Percentiles rank a stretch among this genome's conserved stretches.
phyloP scores from a whole-genome alignment of 2,113 vertebrate species.

The Upupa epops region DNA sequence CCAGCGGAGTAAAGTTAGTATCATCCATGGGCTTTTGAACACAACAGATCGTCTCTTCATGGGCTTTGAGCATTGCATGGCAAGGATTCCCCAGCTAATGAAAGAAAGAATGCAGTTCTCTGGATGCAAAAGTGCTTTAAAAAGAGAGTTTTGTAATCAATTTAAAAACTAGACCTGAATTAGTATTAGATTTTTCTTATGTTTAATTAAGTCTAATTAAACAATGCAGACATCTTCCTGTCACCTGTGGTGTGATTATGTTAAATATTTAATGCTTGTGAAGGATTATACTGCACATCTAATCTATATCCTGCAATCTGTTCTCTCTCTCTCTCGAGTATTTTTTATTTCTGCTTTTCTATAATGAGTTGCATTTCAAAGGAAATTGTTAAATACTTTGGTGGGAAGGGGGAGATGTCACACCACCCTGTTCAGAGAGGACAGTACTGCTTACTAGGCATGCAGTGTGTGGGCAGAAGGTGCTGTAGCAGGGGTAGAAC shows the following conservation, averaged over 20 bases:
- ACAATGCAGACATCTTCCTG: slow-evolving; percentile 75
- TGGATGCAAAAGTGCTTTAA: not conserved
- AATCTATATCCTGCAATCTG: slow-evolving; percentile 79
- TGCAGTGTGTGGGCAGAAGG: not conserved
- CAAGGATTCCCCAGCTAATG: not conserved
- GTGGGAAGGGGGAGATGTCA: not conserved
- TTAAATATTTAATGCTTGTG: slow-evolving; percentile 81
- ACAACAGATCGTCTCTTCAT: slow-evolving; percentile 13
- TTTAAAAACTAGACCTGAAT: slow-evolving; percentile 67
- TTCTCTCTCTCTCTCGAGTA: slow-evolving; percentile 73
- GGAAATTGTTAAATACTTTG: slow-evolving; percentile 43
- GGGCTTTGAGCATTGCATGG: not conserved
- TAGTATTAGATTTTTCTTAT: slow-evolving; percentile 71
- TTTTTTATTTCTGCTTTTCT: slow-evolving; percentile 72
- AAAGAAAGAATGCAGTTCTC: not conserved
- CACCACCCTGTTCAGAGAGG: not conserved
- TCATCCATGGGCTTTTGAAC: slow-evolving; percentile 14
- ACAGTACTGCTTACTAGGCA: not conserved
- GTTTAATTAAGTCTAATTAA: slow-evolving; percentile 83
- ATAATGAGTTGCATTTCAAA: slow-evolving; percentile 70
- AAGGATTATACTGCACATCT: slow-evolving; percentile 75
- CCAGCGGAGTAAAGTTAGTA: not conserved
- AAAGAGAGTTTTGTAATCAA: slow-evolving; percentile 58
- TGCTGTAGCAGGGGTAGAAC: not conserved
- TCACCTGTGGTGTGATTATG: slow-evolving; percentile 75